Percentiles rank a stretch among this genome's conserved stretches.
Conservation (phyloP, 1,140 invertebrate species). For the Hyles vespertilio region DNA sequence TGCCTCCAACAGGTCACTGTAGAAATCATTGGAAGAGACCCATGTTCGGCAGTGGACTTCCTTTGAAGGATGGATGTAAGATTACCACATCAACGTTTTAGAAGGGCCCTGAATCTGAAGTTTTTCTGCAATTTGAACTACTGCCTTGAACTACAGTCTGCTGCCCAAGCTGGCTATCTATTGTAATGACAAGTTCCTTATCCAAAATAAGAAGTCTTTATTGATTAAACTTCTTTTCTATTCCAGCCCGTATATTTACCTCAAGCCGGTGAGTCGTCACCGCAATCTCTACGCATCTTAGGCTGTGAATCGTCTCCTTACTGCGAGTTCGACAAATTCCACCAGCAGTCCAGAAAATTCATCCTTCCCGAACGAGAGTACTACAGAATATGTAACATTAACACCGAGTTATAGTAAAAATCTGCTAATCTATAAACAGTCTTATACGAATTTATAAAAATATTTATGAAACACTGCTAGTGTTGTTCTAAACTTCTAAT, state of each 20-base stretch:
- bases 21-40: too few relatives aligned
- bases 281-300: constrained; percentile 33
- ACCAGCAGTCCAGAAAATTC: constrained; percentile 37
- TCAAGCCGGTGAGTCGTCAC: constrained; percentile 43
- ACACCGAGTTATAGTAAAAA: constrained; percentile 42
- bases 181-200: too few relatives aligned
- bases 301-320: constrained; percentile 36
- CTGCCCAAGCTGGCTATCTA: too few relatives aligned
- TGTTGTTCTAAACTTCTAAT: too few relatives aligned
- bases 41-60: too few relatives aligned
- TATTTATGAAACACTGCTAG: too few relatives aligned
- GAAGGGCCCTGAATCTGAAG: too few relatives aligned
- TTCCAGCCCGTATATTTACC: constrained; percentile 57
- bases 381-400: constrained; percentile 46
- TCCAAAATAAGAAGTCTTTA: neutral
- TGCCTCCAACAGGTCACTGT: too few relatives aligned
- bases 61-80: too few relatives aligned
- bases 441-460: neutral
- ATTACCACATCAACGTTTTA: too few relatives aligned
- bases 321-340: constrained; percentile 43
- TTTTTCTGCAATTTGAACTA: too few relatives aligned
- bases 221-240: neutral
- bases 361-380: constrained; percentile 44
- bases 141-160: too few relatives aligned
- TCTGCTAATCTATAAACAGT: constrained; percentile 3